Base-by-base conservation (phyloP, 2,888 invertebrate genomes). In the Hypselothyrea guttata region DNA sequence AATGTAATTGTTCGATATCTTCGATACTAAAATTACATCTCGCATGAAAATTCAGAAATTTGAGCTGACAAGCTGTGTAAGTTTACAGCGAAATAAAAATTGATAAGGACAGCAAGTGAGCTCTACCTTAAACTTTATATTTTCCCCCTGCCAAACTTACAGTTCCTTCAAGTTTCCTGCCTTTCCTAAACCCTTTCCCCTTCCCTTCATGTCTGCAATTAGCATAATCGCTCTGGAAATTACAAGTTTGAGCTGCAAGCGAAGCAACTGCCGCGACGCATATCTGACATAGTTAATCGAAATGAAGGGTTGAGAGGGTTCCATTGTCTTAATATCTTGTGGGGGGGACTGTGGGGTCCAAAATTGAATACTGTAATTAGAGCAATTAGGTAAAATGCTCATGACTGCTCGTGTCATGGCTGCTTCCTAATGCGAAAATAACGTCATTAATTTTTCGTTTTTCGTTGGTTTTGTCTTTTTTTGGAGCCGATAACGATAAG, bases 181-280 rank as follows among this genome's bases (percentile, higher is more conserved):
- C 2, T 22, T 27, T 1, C 3, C 15, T 16, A 8, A 8, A 13
- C 31, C 31, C 7, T 44, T 15, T 38, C 7, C 7, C 30, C 16
- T 28, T 35, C 12, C 33, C 38, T 7, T 51, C 18, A 48, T 46
- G 3, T 12, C 9, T 73, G 60, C 86, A 86, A 86, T 86, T 86
- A 86, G 87, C 87, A 86, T 86, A 86, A 86, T 86, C 85, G 86
- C 67, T 85, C 62, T 71, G 64, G 71, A 84, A 82, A 79, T 82
- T 84, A 76, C 84, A 71, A 74, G 67, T 74, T n/a, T 53, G 70
- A 71, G 63, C 62, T 63, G 41, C 54, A 61, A 70, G 71, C 66
- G 51, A 54, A 58, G 74, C 67, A 54, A 68, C 46, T 62, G 69
- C 42, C 68, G 60, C 77, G 54, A 15, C n/a, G 37, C 60, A 52